phyloP scores from a whole-genome alignment of 2,797 vertebrate species.

The Cirrhinus molitorella region DNA sequence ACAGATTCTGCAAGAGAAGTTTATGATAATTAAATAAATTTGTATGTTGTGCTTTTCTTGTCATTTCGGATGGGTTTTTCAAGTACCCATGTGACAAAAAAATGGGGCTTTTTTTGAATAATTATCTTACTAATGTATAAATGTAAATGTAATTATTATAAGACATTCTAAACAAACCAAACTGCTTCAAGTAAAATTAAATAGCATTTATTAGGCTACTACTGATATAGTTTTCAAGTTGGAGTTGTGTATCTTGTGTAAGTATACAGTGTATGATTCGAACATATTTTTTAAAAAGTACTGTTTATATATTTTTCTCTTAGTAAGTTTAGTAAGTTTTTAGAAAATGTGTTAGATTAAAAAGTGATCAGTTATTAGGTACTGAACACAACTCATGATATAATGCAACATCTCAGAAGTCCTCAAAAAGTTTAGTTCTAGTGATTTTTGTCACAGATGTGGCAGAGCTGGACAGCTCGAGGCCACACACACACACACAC shows the following conservation, averaged over 20 bases:
- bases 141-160: background rate
- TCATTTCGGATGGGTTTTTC: background rate
- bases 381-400: background rate
- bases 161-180: background rate
- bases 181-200: background rate
- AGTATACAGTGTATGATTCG: background rate
- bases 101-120: background rate
- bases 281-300: background rate
- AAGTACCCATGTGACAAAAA: background rate
- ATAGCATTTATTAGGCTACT: background rate
- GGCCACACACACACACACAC: slow-evolving; percentile 59
- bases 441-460: slow-evolving; percentile 55
- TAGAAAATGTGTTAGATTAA: background rate
- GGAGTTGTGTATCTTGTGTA: background rate
- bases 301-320: background rate
- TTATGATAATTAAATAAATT: too few relatives aligned
- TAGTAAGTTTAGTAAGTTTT: background rate
- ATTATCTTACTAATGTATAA: background rate
- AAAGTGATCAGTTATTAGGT: background rate
- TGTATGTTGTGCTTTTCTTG: background rate
- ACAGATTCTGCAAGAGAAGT: background rate
- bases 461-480: slow-evolving; percentile 64
- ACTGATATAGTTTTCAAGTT: background rate
- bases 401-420: slow-evolving; percentile 14
- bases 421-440: slow-evolving; percentile 27